Conservation (phyloP, 2,113 vertebrate species). For the Enhydra lutris region DNA sequence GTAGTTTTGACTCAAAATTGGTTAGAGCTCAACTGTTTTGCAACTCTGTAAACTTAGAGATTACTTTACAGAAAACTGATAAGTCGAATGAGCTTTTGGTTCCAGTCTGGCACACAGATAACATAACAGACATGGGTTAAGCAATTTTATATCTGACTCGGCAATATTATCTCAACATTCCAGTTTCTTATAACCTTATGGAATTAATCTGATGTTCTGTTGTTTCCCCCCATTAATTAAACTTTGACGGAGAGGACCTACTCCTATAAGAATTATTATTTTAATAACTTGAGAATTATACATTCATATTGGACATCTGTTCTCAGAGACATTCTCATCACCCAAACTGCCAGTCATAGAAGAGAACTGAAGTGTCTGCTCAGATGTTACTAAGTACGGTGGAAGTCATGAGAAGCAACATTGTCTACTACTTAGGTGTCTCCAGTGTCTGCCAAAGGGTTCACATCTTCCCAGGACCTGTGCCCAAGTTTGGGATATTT, state of each 20-base stretch:
- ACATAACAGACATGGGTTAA: background rate
- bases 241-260: background rate
- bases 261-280: background rate
- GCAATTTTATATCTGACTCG: background rate
- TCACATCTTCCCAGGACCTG: background rate
- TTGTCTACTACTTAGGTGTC: background rate
- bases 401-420: background rate
- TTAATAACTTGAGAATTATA: background rate
- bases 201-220: background rate
- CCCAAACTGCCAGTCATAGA: background rate
- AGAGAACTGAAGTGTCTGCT: background rate
- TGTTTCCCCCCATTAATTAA: background rate
- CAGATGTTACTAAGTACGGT: background rate
- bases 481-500: background rate
- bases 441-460: background rate
- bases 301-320: background rate
- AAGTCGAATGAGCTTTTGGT: background rate
- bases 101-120: background rate
- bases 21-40: background rate
- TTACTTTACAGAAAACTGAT: background rate
- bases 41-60: background rate
- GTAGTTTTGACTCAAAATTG: background rate
- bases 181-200: background rate
- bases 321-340: background rate
- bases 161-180: background rate